Percentiles rank a stretch among this genome's conserved stretches.
These are phyloP conservation scores for Corythoichthys intestinalis DNA, from an alignment of 2,113 vertebrate species.

Conservation along the genomic window DNA sequence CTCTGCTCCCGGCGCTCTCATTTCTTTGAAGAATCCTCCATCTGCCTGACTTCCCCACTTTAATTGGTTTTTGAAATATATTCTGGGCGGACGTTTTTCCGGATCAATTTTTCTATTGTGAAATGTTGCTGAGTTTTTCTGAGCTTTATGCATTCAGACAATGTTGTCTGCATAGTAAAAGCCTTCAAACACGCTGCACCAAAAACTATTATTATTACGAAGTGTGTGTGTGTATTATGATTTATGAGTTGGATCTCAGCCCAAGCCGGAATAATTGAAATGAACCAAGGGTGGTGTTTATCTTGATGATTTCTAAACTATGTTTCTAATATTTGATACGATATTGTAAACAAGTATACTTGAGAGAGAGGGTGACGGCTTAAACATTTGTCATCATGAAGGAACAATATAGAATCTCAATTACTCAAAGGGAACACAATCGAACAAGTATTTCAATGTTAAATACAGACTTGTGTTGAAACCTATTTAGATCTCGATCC, in stretches of 20 bases:
- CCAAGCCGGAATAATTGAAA: not conserved
- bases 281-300: not conserved
- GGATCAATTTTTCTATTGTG: not conserved
- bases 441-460: too few species aligned
- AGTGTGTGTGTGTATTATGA: not conserved
- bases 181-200: not conserved
- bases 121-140: not conserved
- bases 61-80: slow-evolving; percentile 1
- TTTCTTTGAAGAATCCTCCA: not conserved
- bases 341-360: too few species aligned
- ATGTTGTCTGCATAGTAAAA: not conserved
- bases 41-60: not conserved
- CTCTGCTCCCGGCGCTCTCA: not conserved
- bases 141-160: not conserved
- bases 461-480: too few species aligned
- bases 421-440: too few species aligned
- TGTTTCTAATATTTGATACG: too few species aligned
- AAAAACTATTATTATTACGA: not conserved
- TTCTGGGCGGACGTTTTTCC: not conserved
- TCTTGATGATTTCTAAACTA: too few species aligned
- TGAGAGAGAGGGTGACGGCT: too few species aligned
- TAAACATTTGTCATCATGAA: too few species aligned
- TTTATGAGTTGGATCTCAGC: not conserved
- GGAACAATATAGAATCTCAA: too few species aligned
- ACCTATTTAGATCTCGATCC: too few species aligned